Evolutionary conservation across 2,797 vertebrate genomes (phyloP).

Genomic region (Rhinella marina): DNA sequence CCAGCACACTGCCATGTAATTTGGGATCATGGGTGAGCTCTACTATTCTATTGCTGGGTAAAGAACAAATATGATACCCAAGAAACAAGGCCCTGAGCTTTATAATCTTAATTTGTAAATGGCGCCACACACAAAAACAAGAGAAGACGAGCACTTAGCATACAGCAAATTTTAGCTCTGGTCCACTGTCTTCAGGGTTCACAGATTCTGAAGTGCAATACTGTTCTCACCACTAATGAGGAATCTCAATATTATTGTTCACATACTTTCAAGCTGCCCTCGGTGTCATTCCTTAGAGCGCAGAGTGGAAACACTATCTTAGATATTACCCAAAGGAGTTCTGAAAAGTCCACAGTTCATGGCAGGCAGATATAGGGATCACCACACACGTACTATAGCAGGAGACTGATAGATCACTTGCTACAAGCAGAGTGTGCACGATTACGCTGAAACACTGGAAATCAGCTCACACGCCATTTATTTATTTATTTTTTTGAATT

Average conservation of each 20-base stretch:
- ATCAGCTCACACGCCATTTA: slow-evolving; percentile 47
- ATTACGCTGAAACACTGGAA: slow-evolving; percentile 47
- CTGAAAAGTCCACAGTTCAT: slow-evolving; percentile 45
- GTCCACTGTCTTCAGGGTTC: slow-evolving; percentile 6
- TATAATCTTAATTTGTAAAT: neutral
- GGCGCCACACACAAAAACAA: neutral
- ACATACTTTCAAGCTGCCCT: slow-evolving; percentile 23
- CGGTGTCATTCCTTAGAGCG: slow-evolving; percentile 16
- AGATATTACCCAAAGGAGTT: slow-evolving; percentile 56
- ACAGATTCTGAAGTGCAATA: neutral
- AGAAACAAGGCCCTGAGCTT: neutral
- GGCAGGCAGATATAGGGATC: slow-evolving; percentile 44
- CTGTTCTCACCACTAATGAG: slow-evolving; percentile 5
- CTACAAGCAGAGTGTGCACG: slow-evolving; percentile 11
- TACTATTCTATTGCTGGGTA: neutral
- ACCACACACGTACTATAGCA: slow-evolving; percentile 55
- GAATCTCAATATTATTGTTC: slow-evolving; percentile 36
- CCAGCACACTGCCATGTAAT: neutral
- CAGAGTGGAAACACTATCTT: slow-evolving; percentile 21
- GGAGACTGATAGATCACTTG: slow-evolving; percentile 49
- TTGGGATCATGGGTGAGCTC: neutral
- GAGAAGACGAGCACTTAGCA: neutral
- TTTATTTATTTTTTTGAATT: slow-evolving; percentile 20
- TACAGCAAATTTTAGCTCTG: neutral
- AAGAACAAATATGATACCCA: too few species aligned